Percentiles rank a stretch among this genome's conserved stretches.
These are phyloP conservation scores for Orientallactaga sibirica DNA, from an alignment of 2,797 vertebrate genomes.

Conservation along the genomic window DNA sequence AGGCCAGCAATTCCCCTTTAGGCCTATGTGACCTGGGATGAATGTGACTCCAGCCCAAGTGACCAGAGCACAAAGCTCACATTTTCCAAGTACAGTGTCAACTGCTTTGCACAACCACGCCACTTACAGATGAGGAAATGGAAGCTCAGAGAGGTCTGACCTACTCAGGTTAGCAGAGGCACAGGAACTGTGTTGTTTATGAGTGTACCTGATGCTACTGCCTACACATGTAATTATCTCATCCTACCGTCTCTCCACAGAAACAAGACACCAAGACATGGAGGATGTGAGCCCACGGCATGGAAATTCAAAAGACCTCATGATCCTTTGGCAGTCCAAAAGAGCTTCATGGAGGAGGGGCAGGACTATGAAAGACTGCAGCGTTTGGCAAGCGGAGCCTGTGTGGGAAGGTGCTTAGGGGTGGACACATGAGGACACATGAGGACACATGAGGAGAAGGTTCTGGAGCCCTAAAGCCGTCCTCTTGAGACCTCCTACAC, in stretches of 20 bases:
- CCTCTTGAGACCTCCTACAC: neutral
- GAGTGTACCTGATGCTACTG: neutral
- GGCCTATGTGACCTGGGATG: neutral
- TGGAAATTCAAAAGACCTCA: neutral
- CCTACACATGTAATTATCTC: neutral
- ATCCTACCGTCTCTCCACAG: neutral
- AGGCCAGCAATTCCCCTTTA: neutral
- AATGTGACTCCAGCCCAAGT: neutral
- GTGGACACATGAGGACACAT: rapidly evolving
- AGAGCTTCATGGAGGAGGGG: neutral
- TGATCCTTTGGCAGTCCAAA: neutral
- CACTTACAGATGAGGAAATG: slow-evolving; percentile 32
- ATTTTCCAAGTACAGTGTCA: neutral
- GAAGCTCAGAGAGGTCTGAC: neutral
- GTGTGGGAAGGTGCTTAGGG: neutral
- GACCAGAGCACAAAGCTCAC: neutral
- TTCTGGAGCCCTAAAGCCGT: neutral
- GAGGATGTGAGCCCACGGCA: neutral
- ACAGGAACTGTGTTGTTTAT: neutral
- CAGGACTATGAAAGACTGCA: neutral
- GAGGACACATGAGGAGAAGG: neutral
- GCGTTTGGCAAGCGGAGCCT: neutral
- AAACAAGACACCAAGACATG: neutral
- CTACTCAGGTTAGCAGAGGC: neutral
- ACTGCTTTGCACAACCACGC: neutral